Conservation (phyloP, 2,888 invertebrate genomes). For the Mythimna albipuncta region DNA sequence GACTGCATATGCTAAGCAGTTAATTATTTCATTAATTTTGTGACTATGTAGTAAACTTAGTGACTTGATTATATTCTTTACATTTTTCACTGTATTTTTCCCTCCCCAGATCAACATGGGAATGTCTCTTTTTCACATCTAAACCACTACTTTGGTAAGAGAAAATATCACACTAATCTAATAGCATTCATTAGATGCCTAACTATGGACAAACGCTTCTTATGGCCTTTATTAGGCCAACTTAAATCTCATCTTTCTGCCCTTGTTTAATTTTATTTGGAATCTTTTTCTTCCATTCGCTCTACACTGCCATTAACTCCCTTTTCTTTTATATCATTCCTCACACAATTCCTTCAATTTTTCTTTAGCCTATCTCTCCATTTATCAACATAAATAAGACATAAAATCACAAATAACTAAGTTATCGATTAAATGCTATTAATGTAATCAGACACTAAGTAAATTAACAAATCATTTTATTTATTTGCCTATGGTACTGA, state of each 20-base stretch:
- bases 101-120: constrained; percentile 61
- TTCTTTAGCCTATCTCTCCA: neutral
- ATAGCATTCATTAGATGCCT: constrained; percentile 5
- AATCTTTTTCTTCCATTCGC: neutral
- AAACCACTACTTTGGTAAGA: constrained; percentile 60
- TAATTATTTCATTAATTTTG: neutral
- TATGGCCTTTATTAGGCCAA: no score
- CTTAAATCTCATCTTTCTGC: neutral
- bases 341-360: neutral
- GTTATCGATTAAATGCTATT: no score
- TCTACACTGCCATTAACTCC: neutral
- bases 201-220: constrained; percentile 23
- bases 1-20: no score
- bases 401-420: neutral
- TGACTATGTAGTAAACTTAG: neutral
- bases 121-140: constrained; percentile 59
- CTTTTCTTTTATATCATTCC: neutral
- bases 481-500: neutral
- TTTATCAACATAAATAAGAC: no score
- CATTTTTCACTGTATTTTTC: constrained; percentile 59
- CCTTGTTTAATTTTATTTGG: neutral
- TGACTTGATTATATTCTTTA: constrained; percentile 21
- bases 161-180: constrained; percentile 23
- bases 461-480: neutral
- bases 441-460: neutral